Conservation (phyloP, 2,797 vertebrate genomes). For the Molossus alvarezi region DNA sequence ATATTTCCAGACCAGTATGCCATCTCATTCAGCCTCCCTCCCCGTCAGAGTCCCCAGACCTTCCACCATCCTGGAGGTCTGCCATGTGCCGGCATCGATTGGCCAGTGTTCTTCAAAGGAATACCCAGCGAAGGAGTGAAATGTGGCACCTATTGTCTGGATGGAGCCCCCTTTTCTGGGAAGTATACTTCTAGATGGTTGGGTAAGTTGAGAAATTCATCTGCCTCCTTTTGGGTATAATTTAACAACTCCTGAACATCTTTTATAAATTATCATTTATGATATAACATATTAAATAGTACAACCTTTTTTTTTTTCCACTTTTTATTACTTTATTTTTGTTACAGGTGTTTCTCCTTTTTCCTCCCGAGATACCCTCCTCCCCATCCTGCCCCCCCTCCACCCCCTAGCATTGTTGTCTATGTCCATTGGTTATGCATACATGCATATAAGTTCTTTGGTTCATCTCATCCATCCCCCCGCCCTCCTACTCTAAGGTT, state of each 20-base stretch:
- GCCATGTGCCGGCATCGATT: neutral
- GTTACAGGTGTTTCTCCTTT: too few species aligned
- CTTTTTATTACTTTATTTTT: too few species aligned
- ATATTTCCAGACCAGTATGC: neutral
- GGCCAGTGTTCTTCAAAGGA: neutral
- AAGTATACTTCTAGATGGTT: neutral
- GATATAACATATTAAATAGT: neutral
- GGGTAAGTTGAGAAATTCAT: neutral
- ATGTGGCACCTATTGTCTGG: neutral
- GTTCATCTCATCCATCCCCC: too few species aligned
- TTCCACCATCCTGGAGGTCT: neutral
- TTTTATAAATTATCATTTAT: slow-evolving; percentile 38
- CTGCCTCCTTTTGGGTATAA: neutral
- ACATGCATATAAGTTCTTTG: too few species aligned
- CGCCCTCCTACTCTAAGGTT: too few species aligned
- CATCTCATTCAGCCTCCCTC: neutral
- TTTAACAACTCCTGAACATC: slow-evolving; percentile 46
- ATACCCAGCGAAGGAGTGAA: neutral
- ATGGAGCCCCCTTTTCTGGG: neutral
- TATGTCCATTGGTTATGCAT: too few species aligned
- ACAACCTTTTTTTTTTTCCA: neutral
- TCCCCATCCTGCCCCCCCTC: too few species aligned
- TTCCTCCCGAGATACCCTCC: too few species aligned
- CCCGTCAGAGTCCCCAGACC: neutral
- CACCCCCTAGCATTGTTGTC: too few species aligned